phyloP scores from a whole-genome alignment of 2,113 vertebrate genomes.

The Chauna torquata region DNA sequence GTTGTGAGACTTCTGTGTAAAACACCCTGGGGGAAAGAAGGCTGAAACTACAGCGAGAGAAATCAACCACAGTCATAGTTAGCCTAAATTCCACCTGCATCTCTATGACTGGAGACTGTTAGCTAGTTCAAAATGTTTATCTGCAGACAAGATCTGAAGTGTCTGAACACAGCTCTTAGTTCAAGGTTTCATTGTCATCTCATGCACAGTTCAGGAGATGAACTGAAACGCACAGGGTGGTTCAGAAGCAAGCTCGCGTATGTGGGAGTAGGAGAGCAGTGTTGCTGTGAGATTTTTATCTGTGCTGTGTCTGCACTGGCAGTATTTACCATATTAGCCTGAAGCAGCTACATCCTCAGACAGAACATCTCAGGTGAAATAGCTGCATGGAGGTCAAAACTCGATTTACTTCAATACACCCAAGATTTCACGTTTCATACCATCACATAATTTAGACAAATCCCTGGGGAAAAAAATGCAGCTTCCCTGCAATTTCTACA shows the following conservation, averaged over 20 bases:
- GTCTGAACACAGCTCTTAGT: neutral
- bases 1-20: neutral
- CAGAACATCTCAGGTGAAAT: neutral
- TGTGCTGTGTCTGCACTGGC: neutral
- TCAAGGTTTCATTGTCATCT: neutral
- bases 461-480: neutral
- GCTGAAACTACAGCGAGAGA: neutral
- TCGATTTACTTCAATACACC: rapidly evolving
- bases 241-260: neutral
- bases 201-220: neutral
- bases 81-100: neutral
- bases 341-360: neutral
- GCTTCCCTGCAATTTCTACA: neutral
- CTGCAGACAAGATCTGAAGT: neutral
- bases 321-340: neutral
- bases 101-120: neutral
- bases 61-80: neutral
- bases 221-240: neutral
- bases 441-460: neutral
- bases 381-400: neutral
- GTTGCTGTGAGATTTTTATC: neutral
- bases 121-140: neutral
- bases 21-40: neutral
- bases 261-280: neutral
- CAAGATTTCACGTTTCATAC: neutral